phyloP scores from a whole-genome alignment of 2,888 invertebrate species.

The Enoplolaimus lenunculus region DNA sequence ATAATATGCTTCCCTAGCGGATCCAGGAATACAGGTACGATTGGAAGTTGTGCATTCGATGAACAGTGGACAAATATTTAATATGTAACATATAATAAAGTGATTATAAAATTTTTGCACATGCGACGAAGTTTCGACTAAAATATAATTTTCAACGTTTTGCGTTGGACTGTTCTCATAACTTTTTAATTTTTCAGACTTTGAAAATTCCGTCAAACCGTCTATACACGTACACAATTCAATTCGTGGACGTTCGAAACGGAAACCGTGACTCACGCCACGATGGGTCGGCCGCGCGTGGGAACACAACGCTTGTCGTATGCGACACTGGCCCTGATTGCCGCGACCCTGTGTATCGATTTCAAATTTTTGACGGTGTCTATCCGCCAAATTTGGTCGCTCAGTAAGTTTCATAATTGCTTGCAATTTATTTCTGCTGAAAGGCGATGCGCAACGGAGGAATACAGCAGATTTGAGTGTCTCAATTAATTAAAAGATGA shows the following conservation, averaged over 20 bases:
- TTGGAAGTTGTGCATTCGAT: no score
- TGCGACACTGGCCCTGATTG: constrained; percentile 23
- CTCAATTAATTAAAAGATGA: no score
- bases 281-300: constrained; percentile 16
- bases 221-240: constrained; percentile 37
- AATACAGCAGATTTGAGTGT: no score
- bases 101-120: no score
- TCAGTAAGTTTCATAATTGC: constrained; percentile 26
- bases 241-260: constrained; percentile 33
- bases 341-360: background rate
- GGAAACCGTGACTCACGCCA: constrained; percentile 29
- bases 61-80: no score
- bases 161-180: no score
- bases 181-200: constrained; percentile 25
- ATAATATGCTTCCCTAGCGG: no score
- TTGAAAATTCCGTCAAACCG: constrained; percentile 33
- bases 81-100: no score
- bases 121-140: no score
- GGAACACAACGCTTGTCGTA: constrained; percentile 26
- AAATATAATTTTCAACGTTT: no score
- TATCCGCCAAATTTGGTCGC: constrained; percentile 34
- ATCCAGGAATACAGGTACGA: no score
- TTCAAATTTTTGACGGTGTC: constrained; percentile 33
- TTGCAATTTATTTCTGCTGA: background rate
- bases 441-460: no score